Evolutionary conservation across 2,888 invertebrate genomes (phyloP).

Genomic region (Mythimna impura): DNA sequence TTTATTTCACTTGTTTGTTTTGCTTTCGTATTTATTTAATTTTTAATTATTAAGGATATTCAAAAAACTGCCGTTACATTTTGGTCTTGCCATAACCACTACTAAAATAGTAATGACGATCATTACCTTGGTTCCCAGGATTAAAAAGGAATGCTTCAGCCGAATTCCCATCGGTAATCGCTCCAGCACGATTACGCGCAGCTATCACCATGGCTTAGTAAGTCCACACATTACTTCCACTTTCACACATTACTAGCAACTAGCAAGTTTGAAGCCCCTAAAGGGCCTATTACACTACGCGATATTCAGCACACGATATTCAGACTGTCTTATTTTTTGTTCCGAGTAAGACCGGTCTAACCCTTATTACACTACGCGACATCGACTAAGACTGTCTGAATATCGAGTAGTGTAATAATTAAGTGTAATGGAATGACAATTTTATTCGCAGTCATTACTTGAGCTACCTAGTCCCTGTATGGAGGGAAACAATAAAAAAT

Average conservation of each 20-base stretch:
- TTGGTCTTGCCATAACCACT: neutral
- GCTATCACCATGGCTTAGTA: slow-evolving; percentile 81
- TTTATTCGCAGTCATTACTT: neutral
- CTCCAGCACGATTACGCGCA: slow-evolving; percentile 83
- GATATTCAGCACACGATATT: too few species aligned
- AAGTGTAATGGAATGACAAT: neutral
- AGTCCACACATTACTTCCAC: slow-evolving; percentile 53
- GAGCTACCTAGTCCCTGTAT: too few species aligned
- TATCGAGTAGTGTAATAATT: too few species aligned
- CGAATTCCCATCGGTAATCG: slow-evolving; percentile 83
- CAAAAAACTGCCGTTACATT: neutral
- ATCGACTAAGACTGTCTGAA: too few species aligned
- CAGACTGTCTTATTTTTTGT: too few species aligned
- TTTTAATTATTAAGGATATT: too few species aligned
- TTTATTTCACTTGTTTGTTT: too few species aligned
- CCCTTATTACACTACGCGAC: too few species aligned
- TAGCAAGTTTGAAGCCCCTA: neutral
- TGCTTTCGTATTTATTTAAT: too few species aligned
- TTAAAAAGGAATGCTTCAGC: slow-evolving; percentile 81
- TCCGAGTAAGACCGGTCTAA: too few species aligned
- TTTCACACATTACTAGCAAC: neutral
- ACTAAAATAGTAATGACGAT: neutral
- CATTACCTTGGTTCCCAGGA: slow-evolving; percentile 68
- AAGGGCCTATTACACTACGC: too few species aligned
- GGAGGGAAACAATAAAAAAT: too few species aligned